Evolutionary conservation across 2,888 invertebrate species (phyloP).

Genomic region (Dinocampus coccinellae): DNA sequence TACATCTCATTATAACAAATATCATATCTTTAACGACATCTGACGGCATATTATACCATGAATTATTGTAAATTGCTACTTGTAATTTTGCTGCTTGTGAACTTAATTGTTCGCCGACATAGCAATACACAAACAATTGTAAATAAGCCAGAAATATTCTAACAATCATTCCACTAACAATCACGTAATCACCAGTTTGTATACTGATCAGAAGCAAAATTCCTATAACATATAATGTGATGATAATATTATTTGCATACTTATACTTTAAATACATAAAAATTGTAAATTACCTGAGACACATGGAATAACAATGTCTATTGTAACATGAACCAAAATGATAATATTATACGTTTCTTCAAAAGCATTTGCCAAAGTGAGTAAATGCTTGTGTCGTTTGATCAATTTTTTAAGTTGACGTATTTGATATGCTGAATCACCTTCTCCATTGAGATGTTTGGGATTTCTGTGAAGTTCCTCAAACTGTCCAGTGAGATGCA

Average conservation of each 20-base stretch:
- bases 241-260: background rate
- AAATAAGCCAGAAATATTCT: conserved; percentile 23
- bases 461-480: conserved; percentile 30
- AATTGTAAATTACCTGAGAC: conserved; percentile 20
- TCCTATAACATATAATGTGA: background rate
- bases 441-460: background rate
- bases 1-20: conserved; percentile 26
- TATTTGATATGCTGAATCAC: conserved; percentile 3
- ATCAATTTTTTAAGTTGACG: conserved; percentile 22
- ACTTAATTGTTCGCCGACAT: conserved; percentile 34
- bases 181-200: conserved; percentile 20
- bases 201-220: conserved; percentile 30
- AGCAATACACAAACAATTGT: conserved; percentile 38
- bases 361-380: conserved; percentile 31
- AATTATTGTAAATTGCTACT: conserved; percentile 24
- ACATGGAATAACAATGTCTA: conserved; percentile 38
- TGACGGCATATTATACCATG: conserved; percentile 33
- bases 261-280: background rate
- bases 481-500: conserved; percentile 41
- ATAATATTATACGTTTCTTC: conserved; percentile 42
- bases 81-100: conserved; percentile 28
- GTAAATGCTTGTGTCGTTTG: conserved; percentile 36
- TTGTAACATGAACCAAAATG: conserved; percentile 36
- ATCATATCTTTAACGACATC: conserved; percentile 15
- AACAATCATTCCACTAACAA: conserved; percentile 20